Evolutionary conservation across 37 sponge, comb jelly and placozoan genomes (phyloP).

Genomic region (Geodia barretti): DNA sequence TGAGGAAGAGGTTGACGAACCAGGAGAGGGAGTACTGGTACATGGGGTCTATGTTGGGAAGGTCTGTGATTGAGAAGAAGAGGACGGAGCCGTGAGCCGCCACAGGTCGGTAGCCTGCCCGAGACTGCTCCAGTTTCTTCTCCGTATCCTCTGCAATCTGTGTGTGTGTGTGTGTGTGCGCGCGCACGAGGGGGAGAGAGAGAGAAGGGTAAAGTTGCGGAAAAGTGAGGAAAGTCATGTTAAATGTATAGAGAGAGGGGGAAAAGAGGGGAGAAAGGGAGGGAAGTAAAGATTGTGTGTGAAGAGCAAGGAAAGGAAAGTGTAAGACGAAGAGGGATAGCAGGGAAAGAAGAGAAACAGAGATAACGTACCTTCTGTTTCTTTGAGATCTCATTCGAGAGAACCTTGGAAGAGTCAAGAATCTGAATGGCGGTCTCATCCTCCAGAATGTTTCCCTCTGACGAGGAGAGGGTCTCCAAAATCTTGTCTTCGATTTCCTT

Average conservation of each 20-base stretch:
- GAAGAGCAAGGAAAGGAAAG: too few relatives aligned
- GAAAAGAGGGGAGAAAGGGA: background rate
- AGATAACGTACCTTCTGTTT: slow-evolving; percentile 70
- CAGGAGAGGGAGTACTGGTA: slow-evolving; percentile 99
- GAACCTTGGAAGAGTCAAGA: slow-evolving; percentile 93
- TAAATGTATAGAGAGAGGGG: too few relatives aligned
- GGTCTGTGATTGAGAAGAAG: slow-evolving; percentile 98
- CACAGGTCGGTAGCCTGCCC: slow-evolving; percentile 97
- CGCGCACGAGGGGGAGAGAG: slow-evolving; percentile 6
- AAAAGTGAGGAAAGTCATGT: background rate
- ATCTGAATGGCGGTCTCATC: slow-evolving; percentile 98
- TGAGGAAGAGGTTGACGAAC: slow-evolving; percentile 97
- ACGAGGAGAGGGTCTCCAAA: slow-evolving; percentile 95
- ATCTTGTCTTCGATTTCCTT: slow-evolving; percentile 99
- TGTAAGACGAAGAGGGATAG: background rate
- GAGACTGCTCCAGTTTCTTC: slow-evolving; percentile 94
- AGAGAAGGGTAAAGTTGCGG: background rate
- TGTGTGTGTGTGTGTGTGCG: background rate
- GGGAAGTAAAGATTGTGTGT: background rate
- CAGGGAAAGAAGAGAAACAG: background rate
- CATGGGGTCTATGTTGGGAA: slow-evolving; percentile 99
- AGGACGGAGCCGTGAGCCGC: slow-evolving; percentile 95
- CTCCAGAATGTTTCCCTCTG: slow-evolving; percentile 98
- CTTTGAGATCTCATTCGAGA: slow-evolving; percentile 88
- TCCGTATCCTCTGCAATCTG: slow-evolving; percentile 98